Base-by-base conservation (phyloP, 2,113 vertebrate genomes). In the Eretmochelys imbricata region DNA sequence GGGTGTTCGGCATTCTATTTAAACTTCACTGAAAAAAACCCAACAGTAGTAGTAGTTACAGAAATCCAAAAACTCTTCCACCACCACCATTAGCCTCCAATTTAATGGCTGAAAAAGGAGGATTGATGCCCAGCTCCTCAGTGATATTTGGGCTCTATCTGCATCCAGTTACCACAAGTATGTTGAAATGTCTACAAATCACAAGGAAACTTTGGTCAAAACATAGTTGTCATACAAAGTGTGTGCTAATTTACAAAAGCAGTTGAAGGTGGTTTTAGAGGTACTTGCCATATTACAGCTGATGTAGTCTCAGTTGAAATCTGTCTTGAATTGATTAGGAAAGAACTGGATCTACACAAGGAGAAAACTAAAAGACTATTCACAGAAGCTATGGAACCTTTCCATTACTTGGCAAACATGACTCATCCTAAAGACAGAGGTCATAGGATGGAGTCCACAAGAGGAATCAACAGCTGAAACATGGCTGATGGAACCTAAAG, bases 271-370 rank as follows among this genome's bases (percentile, higher is more conserved):
- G 10, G 72, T 46, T 76, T 76, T 25, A 76, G 10, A 76, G 38
- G 38, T 19, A 46, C 72, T 46, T 42, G 38, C 38, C 54, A 75
- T n/a, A 83, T 29, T 51, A n/a, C 50, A 87, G 57, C 14, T 55
- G 14, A 24, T 46, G 38, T 50, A 35, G 79, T 55, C 57, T 91
- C 88, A 94, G 81, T 10, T 16, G 22, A 82, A n/a, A 38, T 69
- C 84, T 19, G 9, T 50, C 84, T 76, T 42, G 51, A 95, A 9
- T 38, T 29, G 78, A 29, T 65, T 31, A 50, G 84, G 62, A 94
- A 62, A 94, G 84, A 17, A 0, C 0, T 0, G 11, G 69, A 85
- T 24, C 46, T 42, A 54, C n/a, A 86, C 48, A 38, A 85, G 82
- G 53, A 94, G 31, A 35, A 54, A 80, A 42, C 6, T 17, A 2